A percentile compares a stretch with the other conserved stretches of the same genome.
phyloP scores from a whole-genome alignment of 2,797 vertebrate genomes.

The Esox lucius region DNA sequence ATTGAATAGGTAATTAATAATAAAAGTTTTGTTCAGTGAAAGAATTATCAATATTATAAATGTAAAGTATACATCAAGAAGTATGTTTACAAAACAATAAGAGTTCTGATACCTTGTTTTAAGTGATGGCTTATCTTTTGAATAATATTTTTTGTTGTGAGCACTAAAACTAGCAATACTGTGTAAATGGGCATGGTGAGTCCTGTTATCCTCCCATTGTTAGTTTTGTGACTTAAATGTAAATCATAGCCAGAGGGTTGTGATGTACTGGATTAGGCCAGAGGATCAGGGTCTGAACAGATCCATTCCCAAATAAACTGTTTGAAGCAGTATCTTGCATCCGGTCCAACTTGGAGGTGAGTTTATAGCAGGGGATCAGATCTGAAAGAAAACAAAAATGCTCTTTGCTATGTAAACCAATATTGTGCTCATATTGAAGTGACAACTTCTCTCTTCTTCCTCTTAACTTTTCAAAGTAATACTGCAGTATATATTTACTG shows the following conservation, averaged over 20 bases:
- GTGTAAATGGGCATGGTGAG: background rate
- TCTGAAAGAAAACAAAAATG: background rate
- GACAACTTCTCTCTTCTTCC: background rate
- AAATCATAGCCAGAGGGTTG: background rate
- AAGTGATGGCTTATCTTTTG: too few species aligned
- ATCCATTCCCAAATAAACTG: background rate
- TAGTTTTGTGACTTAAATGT: background rate
- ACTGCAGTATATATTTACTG: background rate
- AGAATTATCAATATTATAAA: background rate
- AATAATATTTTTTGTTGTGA: too few species aligned
- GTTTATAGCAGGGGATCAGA: conserved; percentile 5
- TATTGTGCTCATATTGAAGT: background rate
- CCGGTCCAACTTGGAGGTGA: background rate
- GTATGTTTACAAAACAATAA: background rate
- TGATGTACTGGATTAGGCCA: background rate
- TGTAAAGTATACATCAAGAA: background rate
- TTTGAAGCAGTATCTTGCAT: background rate
- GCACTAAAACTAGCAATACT: background rate
- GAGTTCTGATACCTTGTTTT: background rate
- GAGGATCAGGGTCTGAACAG: background rate
- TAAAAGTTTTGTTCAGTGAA: background rate
- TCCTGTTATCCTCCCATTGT: too few species aligned
- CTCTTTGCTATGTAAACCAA: background rate
- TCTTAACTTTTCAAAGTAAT: background rate
- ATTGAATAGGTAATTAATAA: too few species aligned